Conservation (phyloP, 2,797 vertebrate species). For the Anabas testudineus region DNA sequence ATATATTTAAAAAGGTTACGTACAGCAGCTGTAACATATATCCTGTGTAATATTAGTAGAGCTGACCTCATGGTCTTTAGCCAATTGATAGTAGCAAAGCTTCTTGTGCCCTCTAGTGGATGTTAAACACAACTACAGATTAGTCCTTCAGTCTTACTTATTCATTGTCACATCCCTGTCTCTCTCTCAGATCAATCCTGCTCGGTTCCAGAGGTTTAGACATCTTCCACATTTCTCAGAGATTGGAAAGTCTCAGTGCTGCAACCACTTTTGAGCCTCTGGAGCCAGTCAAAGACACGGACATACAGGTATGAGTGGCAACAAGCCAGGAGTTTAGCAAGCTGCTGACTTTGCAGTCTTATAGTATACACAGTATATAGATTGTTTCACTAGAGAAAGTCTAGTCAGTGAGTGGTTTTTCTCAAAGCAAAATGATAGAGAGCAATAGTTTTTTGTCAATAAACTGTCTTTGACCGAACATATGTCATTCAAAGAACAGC, state of each 20-base stretch:
- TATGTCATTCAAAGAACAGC: too few species aligned
- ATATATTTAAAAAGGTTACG: too few species aligned
- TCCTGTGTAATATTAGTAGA: neutral
- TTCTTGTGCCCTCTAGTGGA: slow-evolving; percentile 57
- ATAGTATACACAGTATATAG: neutral
- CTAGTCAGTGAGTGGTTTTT: neutral
- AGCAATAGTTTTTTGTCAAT: neutral
- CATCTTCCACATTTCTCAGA: slow-evolving; percentile 96
- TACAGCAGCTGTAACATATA: neutral
- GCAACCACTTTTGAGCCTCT: slow-evolving; percentile 97
- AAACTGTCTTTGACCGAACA: slow-evolving; percentile 5
- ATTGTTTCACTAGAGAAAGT: neutral
- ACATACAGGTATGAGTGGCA: slow-evolving; percentile 91
- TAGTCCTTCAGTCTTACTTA: neutral
- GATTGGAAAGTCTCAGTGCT: slow-evolving; percentile 95
- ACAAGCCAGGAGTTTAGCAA: neutral
- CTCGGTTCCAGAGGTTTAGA: slow-evolving; percentile 96
- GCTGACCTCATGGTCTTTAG: neutral
- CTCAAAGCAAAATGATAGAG: neutral
- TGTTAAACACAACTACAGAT: neutral
- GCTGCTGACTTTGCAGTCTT: neutral
- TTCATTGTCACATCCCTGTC: slow-evolving; percentile 17
- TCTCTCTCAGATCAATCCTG: slow-evolving; percentile 90
- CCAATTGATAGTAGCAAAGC: neutral
- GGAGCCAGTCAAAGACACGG: slow-evolving; percentile 98